Percentiles rank a stretch among this genome's conserved stretches.
Evolutionary conservation across 2,113 vertebrate genomes (phyloP).

Genomic region (Psammodynastes pulverulentus): DNA sequence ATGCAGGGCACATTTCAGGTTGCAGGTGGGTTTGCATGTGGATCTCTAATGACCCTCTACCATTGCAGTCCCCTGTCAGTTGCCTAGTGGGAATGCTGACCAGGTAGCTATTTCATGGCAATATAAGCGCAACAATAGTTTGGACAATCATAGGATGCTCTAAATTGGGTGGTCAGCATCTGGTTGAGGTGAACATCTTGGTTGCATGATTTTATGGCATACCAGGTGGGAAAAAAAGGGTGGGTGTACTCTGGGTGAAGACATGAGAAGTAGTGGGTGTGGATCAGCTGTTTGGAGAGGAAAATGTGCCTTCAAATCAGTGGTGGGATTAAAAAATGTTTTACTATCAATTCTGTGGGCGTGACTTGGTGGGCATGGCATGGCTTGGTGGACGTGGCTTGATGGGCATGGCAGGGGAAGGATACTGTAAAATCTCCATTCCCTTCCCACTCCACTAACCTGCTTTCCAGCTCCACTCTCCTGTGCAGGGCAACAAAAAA

Average conservation of each 20-base stretch:
- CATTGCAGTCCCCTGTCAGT: background rate
- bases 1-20: background rate
- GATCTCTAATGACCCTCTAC: background rate
- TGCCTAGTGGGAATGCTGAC: background rate
- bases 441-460: too few relatives aligned
- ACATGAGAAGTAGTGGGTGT: background rate
- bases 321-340: too few relatives aligned
- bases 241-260: background rate
- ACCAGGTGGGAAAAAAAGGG: background rate
- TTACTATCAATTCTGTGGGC: too few relatives aligned
- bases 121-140: background rate
- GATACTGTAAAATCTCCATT: too few relatives aligned
- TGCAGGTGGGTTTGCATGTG: background rate
- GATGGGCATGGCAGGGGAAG: too few relatives aligned
- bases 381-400: too few relatives aligned
- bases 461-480: too few relatives aligned
- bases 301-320: background rate
- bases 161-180: background rate
- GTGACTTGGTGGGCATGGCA: too few relatives aligned
- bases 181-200: background rate
- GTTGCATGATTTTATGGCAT: background rate
- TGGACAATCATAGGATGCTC: background rate
- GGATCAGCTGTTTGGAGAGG: background rate
- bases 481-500: too few relatives aligned
- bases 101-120: background rate